Base-by-base conservation (phyloP, 2,888 invertebrate species). In the Copidosoma aretas region DNA sequence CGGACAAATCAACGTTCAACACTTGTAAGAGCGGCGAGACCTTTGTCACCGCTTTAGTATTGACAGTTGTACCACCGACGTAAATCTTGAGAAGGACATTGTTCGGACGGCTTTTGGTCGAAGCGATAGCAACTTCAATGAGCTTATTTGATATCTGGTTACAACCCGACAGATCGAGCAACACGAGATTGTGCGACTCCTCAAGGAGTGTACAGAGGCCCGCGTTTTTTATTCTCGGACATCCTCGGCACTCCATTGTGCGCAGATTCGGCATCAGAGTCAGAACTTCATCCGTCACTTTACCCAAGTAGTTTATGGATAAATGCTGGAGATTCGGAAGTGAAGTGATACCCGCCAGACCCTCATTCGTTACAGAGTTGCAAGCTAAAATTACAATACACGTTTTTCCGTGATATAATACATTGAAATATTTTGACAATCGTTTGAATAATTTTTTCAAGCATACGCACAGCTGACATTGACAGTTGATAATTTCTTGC, bases 141-240 rank as follows among this genome's bases (percentile, higher is more conserved):
- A 78, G 76, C 12, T 61, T 12, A 53, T 78, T 76, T 0, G 77
- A 77, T 22, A 83, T 75, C 5, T 58, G 21, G 56, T 58, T 61
- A 56, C 81, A 82, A 4, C 76, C 77, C 0, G 80, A 80, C 1
- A 83, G 70, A 75, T 83, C 81, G 3, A 83, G 70, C 4, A 74
- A 64, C 71, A 78, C 75, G 53, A 83, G 73, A 46, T 77, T 66
- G 1, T 78, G 75, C 4, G 79, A 75, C 17, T 66, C 73, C 70
- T 74, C 73, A 24, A 81, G 74, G 10, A 81, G 71, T 21, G 67
- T 72, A 22, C 71, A 73, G 5, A 80, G 66, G 5, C 79, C 79
- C 0, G 59, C 19, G 69, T 81, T 79, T 1, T 67, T 70, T 14
- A 82, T 60, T n/a, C 41, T 62, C 1, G 59, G 63, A 72, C 81